phyloP scores from a whole-genome alignment of 2,113 vertebrate species.

The Arvicanthis niloticus region DNA sequence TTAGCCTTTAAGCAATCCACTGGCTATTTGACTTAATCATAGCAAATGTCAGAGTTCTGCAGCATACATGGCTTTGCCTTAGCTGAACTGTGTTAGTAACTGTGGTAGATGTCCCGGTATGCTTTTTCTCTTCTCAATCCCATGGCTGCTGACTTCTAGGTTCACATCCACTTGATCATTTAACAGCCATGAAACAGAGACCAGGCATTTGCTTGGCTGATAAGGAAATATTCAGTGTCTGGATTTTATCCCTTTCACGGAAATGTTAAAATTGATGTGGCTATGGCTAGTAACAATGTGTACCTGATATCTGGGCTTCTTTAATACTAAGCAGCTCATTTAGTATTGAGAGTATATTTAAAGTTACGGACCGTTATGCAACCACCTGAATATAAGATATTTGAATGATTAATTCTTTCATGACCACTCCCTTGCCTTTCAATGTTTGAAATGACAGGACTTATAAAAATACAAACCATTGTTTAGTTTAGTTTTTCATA shows the following conservation, averaged over 20 bases:
- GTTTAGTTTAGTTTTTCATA: conserved; percentile 6
- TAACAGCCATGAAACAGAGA: conserved; percentile 72
- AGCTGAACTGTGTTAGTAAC: background rate
- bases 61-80: conserved; percentile 35
- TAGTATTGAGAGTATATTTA: background rate
- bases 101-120: background rate
- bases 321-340: background rate
- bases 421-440: background rate
- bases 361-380: background rate
- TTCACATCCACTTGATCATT: conserved; percentile 74
- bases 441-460: background rate
- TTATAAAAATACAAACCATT: background rate
- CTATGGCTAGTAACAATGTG: conserved; percentile 65
- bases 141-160: conserved; percentile 67
- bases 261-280: conserved; percentile 80
- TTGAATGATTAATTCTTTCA: background rate
- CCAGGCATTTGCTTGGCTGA: conserved; percentile 73
- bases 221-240: conserved; percentile 78
- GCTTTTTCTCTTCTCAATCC: conserved; percentile 62
- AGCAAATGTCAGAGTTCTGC: background rate
- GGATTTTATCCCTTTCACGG: conserved; percentile 77
- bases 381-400: background rate
- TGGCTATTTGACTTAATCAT: background rate
- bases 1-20: background rate
- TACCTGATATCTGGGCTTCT: conserved; percentile 63